Evolutionary conservation across 2,797 vertebrate genomes (phyloP).

Genomic region (Sarcoramphus papa): DNA sequence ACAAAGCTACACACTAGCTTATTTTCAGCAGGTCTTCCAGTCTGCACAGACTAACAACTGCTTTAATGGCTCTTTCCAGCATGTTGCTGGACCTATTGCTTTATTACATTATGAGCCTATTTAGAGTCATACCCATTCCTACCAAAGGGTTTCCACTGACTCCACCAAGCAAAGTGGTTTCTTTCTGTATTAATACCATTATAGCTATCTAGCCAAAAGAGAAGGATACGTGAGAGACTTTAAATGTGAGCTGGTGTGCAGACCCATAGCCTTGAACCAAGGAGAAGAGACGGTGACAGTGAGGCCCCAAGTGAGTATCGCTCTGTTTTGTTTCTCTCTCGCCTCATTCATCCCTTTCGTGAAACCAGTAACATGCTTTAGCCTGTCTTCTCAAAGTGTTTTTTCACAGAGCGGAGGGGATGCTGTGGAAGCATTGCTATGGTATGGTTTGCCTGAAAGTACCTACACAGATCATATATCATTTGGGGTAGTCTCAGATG

Average conservation of each 20-base stretch:
- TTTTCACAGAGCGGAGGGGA: neutral
- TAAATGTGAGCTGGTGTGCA: neutral
- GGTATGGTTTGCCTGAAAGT: constrained; percentile 8
- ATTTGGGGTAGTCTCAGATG: neutral
- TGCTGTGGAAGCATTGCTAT: neutral
- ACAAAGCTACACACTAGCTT: neutral
- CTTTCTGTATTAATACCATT: neutral
- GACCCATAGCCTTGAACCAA: constrained; percentile 7
- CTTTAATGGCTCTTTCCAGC: neutral
- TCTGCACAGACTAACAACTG: neutral
- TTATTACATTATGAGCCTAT: neutral
- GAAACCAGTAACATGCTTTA: neutral
- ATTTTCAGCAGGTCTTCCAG: neutral
- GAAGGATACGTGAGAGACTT: neutral
- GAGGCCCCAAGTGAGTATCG: neutral
- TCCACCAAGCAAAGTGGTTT: neutral
- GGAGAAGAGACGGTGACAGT: neutral
- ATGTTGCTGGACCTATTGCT: neutral
- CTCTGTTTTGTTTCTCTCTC: neutral
- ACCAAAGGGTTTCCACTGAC: neutral
- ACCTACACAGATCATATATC: constrained; percentile 15
- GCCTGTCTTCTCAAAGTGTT: neutral
- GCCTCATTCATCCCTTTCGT: neutral
- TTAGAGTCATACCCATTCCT: neutral
- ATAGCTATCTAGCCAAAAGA: neutral